Evolutionary conservation across 2,888 invertebrate genomes (phyloP), one percentile per base, ranked within the genome.

Genomic region (Tenodera sinensis): DNA sequence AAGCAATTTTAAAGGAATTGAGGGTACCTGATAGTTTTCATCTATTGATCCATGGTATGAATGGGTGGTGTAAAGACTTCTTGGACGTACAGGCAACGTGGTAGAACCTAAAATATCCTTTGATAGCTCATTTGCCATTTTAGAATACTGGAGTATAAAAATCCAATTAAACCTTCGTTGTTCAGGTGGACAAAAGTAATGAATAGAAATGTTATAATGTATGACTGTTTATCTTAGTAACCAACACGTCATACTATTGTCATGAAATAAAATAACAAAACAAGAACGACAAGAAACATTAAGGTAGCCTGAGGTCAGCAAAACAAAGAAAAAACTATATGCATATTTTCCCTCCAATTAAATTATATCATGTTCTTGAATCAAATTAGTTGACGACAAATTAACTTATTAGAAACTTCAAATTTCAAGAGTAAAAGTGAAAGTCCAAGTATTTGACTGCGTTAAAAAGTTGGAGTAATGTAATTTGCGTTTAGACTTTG

Each of bases 21-120:
- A 83, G 25, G 71, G 8, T 88, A 88, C 88, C 85, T 89, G 88
- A 54, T n/a, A 88, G 84, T 83, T 87, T 91, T 88, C 92, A 27
- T 93, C 92, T 30, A 92, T 90, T 85, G 92, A 92, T 34, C 92
- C 92, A 89, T 93, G 92, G 92, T 95, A 96, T 85, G 96, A 96
- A 92, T 95, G 96, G 89, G 96, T 95, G 85, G 96, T 95, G 92
- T 96, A 96, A 89, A 96, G 95, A 93, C 96, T 96, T 91, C 96
- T 94, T 15, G 96, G 96, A 91, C 96, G 94, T 91, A 95, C 94
- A 81, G 95, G 92, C 81, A 89, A 25, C 20, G 88, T 81, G 7
- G 88, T 81, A 15, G 84, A 30, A 15, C 84, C 34, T 81, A 84
- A 34, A 88, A 34, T 84, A 27, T 83, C 71, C 54, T 88, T 86